phyloP scores from a whole-genome alignment of 2,113 vertebrate species.

The Romanogobio albipinnatus region DNA sequence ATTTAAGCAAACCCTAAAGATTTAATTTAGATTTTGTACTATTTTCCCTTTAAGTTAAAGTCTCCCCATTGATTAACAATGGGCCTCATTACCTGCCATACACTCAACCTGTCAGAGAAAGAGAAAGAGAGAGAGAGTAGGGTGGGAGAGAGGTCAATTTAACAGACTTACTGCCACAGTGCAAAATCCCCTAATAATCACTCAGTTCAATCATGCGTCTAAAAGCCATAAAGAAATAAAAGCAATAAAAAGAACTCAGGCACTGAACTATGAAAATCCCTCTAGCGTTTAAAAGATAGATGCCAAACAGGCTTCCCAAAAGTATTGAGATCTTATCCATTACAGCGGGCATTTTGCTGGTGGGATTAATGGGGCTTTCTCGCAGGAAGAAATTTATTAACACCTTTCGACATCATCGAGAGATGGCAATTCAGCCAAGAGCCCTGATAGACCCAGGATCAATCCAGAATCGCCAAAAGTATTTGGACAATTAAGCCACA shows the following conservation, averaged over 20 bases:
- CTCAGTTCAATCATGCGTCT: conserved; percentile 64
- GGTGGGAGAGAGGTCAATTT: conserved; percentile 40
- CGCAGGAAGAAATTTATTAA: conserved; percentile 73
- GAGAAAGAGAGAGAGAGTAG: conserved; percentile 6
- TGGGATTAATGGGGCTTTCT: conserved; percentile 72
- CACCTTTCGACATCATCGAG: conserved; percentile 72
- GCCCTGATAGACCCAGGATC: not conserved
- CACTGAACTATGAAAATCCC: conserved; percentile 71
- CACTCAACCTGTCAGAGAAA: conserved; percentile 54
- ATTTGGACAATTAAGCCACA: not conserved
- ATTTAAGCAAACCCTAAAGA: conserved; percentile 38
- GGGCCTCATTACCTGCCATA: conserved; percentile 56
- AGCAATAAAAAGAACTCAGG: conserved; percentile 59
- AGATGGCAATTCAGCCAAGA: conserved; percentile 67
- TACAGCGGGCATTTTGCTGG: conserved; percentile 67
- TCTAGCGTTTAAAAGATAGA: conserved; percentile 64
- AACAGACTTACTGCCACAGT: conserved; percentile 61
- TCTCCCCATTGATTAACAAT: conserved; percentile 45
- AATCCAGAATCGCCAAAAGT: not conserved
- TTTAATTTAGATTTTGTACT: conserved; percentile 41
- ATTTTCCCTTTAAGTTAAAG: conserved; percentile 37
- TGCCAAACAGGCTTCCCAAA: conserved; percentile 62
- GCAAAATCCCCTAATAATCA: conserved; percentile 72
- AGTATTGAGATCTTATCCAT: conserved; percentile 73
- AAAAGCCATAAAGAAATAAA: conserved; percentile 68